phyloP scores from a whole-genome alignment of 2,113 vertebrate genomes.

The Heptranchias perlo region DNA sequence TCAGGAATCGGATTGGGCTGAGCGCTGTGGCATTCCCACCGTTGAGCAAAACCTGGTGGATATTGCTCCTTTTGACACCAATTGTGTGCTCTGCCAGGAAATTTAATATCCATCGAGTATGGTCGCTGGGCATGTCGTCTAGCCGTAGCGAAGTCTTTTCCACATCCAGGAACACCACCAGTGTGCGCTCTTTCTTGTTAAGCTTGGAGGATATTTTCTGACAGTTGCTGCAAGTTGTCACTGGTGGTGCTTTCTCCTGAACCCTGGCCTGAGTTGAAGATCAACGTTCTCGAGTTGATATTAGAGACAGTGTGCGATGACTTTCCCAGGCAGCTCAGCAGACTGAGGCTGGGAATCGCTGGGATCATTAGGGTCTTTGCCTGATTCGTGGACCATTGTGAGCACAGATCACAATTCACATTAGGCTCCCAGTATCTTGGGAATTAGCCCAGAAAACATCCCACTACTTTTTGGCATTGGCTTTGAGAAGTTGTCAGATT shows the following conservation, averaged over 20 bases:
- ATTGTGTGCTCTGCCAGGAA: neutral
- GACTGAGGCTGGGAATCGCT: neutral
- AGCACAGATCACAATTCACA: neutral
- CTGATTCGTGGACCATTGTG: neutral
- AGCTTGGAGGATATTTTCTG: neutral
- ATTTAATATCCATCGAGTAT: neutral
- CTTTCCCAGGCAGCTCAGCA: neutral
- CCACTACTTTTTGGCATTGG: neutral
- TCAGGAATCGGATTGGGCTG: neutral
- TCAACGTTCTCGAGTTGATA: neutral
- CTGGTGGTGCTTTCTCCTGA: neutral
- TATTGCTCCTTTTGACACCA: neutral
- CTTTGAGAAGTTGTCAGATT: neutral
- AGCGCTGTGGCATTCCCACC: neutral
- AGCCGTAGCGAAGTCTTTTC: no score
- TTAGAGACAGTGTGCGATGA: neutral
- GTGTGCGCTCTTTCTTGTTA: no score
- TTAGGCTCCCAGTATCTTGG: neutral
- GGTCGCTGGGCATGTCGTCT: no score
- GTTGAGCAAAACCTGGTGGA: neutral
- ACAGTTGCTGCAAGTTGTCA: neutral
- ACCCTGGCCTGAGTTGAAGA: neutral
- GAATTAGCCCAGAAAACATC: neutral
- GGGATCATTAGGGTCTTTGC: neutral
- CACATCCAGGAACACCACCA: no score